Evolutionary conservation across 2,888 invertebrate genomes (phyloP).

Genomic region (Cataglyphis livida): DNA sequence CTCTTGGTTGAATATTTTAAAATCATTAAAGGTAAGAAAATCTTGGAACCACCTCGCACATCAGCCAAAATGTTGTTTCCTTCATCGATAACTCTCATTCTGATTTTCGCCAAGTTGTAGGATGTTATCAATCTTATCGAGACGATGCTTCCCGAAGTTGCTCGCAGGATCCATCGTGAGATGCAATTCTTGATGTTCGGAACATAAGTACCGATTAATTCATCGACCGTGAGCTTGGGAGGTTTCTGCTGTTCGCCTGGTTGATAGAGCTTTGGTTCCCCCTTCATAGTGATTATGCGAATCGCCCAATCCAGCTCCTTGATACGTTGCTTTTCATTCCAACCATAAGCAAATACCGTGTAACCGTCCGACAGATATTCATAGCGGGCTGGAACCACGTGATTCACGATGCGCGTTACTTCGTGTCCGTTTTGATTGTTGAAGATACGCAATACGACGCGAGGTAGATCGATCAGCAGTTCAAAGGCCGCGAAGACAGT

Average conservation of each 20-base stretch:
- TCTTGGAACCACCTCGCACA: conserved; percentile 57
- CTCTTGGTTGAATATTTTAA: background rate
- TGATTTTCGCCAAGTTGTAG: conserved; percentile 63
- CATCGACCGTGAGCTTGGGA: conserved; percentile 58
- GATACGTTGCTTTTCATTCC: conserved; percentile 54
- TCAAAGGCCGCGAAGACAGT: conserved; percentile 62
- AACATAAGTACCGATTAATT: conserved; percentile 70
- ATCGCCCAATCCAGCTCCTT: conserved; percentile 74
- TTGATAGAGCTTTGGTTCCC: conserved; percentile 64
- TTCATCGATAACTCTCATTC: conserved; percentile 59
- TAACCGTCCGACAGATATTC: conserved; percentile 68
- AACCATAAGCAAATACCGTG: conserved; percentile 77
- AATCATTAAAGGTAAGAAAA: conserved; percentile 71
- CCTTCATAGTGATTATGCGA: conserved; percentile 73
- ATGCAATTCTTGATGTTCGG: conserved; percentile 71
- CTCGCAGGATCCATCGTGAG: conserved; percentile 62
- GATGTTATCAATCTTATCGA: conserved; percentile 72
- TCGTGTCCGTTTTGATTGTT: conserved; percentile 74
- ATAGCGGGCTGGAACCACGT: conserved; percentile 67
- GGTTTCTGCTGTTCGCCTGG: conserved; percentile 47
- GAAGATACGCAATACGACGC: conserved; percentile 71
- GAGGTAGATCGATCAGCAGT: conserved; percentile 67
- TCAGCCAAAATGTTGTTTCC: conserved; percentile 52
- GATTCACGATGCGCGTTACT: conserved; percentile 64
- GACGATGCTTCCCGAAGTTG: conserved; percentile 44